These are phyloP conservation scores for Xyrichtys novacula DNA, from an alignment of 2,797 vertebrate species.

Conservation along the genomic window DNA sequence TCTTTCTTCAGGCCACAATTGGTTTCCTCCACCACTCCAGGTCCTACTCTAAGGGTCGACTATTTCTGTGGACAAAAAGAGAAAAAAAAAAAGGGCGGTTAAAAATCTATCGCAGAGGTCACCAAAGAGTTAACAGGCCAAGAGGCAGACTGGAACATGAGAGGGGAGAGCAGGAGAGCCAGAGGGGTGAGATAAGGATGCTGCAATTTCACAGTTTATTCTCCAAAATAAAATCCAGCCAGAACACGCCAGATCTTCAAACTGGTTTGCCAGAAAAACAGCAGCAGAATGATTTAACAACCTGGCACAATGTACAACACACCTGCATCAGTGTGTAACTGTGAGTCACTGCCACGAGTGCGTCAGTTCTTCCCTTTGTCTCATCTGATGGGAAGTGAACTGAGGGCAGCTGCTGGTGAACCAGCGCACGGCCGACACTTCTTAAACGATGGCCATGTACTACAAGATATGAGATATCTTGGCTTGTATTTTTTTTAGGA, in stretches of 20 bases:
- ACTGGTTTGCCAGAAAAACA: constrained; percentile 23
- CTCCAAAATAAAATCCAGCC: constrained; percentile 23
- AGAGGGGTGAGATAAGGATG: constrained; percentile 48
- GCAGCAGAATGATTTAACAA: constrained; percentile 43
- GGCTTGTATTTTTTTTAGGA: no score
- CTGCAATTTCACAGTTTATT: constrained; percentile 48
- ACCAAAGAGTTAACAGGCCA: constrained; percentile 57
- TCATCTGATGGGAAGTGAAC: constrained; percentile 47
- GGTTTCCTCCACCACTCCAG: constrained; percentile 51
- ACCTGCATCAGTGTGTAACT: constrained; percentile 65
- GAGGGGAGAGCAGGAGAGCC: constrained; percentile 38
- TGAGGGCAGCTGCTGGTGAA: constrained; percentile 24
- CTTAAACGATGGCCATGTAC: background rate
- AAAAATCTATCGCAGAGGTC: constrained; percentile 59
- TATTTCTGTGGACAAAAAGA: constrained; percentile 63
- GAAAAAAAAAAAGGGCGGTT: constrained; percentile 33
- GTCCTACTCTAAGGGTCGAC: constrained; percentile 52
- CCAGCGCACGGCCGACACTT: background rate
- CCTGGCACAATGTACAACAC: constrained; percentile 51
- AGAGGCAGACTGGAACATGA: constrained; percentile 39
- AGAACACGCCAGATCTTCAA: constrained; percentile 19
- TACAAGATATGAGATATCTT: no score
- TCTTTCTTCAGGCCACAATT: constrained; percentile 69
- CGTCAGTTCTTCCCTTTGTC: constrained; percentile 58
- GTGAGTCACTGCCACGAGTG: constrained; percentile 65